Evolutionary conservation across 2,113 vertebrate genomes (phyloP).

Genomic region (Hyla sarda): DNA sequence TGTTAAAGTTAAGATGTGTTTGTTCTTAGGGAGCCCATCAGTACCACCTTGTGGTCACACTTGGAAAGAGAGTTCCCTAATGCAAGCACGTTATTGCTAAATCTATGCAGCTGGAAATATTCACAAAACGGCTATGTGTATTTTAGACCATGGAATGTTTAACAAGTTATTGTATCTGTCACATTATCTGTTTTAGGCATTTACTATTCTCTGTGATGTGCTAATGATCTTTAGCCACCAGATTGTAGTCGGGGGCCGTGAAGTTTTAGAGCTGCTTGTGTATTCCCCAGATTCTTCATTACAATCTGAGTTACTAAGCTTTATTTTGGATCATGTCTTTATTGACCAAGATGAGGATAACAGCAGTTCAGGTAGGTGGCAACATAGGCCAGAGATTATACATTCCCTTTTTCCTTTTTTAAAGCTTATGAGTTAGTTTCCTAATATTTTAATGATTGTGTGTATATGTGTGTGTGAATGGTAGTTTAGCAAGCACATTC

Average conservation of each 20-base stretch:
- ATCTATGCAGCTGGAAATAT: not conserved
- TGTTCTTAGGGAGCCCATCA: not conserved
- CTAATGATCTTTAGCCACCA: constrained; percentile 99
- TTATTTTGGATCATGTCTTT: constrained; percentile 98
- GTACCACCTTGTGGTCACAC: constrained; percentile 1
- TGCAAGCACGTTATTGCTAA: not conserved
- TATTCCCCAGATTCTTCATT: constrained; percentile 94
- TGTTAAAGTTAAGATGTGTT: no score
- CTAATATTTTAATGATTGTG: no score
- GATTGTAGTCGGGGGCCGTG: constrained; percentile 94
- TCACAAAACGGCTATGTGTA: not conserved
- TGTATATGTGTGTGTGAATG: no score
- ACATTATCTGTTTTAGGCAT: constrained; percentile 79
- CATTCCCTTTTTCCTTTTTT: no score
- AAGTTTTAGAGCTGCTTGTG: constrained; percentile 92
- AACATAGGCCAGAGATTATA: not conserved
- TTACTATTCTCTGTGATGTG: constrained; percentile 96
- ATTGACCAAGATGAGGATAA: constrained; percentile 98
- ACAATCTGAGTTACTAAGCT: constrained; percentile 93
- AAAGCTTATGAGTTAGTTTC: no score
- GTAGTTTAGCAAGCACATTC: no score
- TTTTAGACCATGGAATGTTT: no score
- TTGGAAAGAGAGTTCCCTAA: not conserved
- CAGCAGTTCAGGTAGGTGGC: constrained; percentile 85
- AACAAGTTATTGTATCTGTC: no score